Base-by-base conservation (phyloP, 2,797 vertebrate genomes). In the Miichthys miiuy region DNA sequence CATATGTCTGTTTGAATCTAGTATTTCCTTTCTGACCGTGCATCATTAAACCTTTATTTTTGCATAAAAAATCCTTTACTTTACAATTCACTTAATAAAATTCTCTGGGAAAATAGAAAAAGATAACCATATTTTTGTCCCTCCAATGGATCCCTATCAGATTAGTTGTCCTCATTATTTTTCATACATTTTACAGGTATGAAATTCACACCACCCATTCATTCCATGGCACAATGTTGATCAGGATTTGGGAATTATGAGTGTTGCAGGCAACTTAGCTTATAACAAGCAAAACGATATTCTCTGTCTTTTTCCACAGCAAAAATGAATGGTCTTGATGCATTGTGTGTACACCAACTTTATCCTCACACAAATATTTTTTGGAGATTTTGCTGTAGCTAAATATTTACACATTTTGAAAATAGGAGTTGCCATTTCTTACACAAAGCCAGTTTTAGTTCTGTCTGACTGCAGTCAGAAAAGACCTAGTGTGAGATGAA, bases 1-100 rank as follows among this genome's bases (percentile, higher is more conserved):
- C 91, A 89, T 84, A 86, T 90, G 89, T 87, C 78, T 84, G 67
- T 88, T 87, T 87, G 79, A 89, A 66, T 84, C 44, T 27, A 46
- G 71, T 65, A 51, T 62, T 78, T 87, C 21, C 54, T 30, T 46
- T 75, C 23, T 60, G 30, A 30, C 21, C 2, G n/a, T 70, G 62
- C 42, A 56, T 48, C 18, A 21, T 55, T 3, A 68, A 51, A 76
- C 7, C 50, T 18, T 42, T 14, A 42, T 75, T 75, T 54, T n/a
- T 76, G 18, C 10, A 68, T 62, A 41, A 18, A 46, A 55, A 66
- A 56, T 1, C 1, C 13, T 71, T 64, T 38, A 7, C 14, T 69
- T 63, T 70, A 66, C 17, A 54, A 76, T 68, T 41, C 1, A 25
- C 5, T 50, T 54, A 58, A 61, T 51, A 55, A 50, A 56, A 27